phyloP scores from a whole-genome alignment of 2,888 invertebrate genomes.

The Alsophila aescularia region DNA sequence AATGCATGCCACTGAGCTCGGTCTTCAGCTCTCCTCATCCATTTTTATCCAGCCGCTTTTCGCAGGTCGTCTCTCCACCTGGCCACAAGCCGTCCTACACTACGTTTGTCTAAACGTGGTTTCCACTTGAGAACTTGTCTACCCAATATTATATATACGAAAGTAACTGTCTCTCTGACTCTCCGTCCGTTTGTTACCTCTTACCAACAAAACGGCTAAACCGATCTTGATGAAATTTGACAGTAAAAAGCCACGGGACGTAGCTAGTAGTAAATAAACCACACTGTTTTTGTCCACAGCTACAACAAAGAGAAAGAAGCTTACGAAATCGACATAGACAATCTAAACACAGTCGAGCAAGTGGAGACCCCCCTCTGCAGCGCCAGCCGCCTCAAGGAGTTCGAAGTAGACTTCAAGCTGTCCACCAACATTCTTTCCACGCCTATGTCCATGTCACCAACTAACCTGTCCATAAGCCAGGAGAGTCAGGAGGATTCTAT shows the following conservation, averaged over 20 bases:
- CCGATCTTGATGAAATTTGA: no score
- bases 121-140: no score
- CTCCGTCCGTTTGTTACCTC: no score
- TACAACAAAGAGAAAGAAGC: slow-evolving; percentile 84
- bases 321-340: slow-evolving; percentile 86
- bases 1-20: no score
- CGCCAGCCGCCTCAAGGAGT: slow-evolving; percentile 86
- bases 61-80: no score
- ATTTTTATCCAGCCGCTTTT: no score
- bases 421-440: slow-evolving; percentile 63
- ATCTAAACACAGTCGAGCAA: slow-evolving; percentile 87
- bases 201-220: no score
- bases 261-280: background rate
- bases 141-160: background rate
- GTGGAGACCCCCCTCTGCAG: slow-evolving; percentile 91
- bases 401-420: slow-evolving; percentile 66
- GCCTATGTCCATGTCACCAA: slow-evolving; percentile 54
- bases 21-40: no score
- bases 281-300: slow-evolving; percentile 46
- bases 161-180: no score
- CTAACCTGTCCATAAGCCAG: slow-evolving; percentile 54
- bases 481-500: slow-evolving; percentile 53
- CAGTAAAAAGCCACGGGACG: no score
- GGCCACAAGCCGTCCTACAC: no score
- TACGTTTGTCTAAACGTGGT: no score